phyloP scores from a whole-genome alignment of 1,140 invertebrate species.

The Drosophila nikananu region DNA sequence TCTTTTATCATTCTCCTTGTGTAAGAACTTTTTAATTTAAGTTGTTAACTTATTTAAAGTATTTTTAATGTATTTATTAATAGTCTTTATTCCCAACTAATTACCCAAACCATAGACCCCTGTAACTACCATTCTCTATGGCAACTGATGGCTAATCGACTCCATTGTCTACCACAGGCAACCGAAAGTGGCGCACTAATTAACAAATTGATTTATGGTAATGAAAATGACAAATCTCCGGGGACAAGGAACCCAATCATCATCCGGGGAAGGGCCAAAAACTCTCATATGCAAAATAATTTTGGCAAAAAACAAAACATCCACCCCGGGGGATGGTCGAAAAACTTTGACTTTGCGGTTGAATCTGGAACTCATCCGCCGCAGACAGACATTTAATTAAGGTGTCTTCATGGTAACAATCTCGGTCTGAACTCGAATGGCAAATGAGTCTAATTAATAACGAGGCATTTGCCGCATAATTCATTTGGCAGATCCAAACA shows the following conservation, averaged over 20 bases:
- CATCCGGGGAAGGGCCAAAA: conserved; percentile 32
- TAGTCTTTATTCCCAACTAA: neutral
- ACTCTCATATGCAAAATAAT: conserved; percentile 44
- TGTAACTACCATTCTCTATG: neutral
- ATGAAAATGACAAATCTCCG: conserved; percentile 78
- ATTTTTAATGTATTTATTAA: neutral
- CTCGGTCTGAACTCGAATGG: conserved; percentile 60
- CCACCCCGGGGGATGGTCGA: conserved; percentile 50
- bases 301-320: conserved; percentile 45
- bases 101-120: conserved; percentile 7
- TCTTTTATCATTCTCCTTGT: neutral
- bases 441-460: conserved; percentile 85
- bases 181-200: conserved; percentile 60
- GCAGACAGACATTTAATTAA: conserved; percentile 83
- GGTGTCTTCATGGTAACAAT: conserved; percentile 81
- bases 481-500: conserved; percentile 44
- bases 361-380: conserved; percentile 50
- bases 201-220: conserved; percentile 85
- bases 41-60: neutral
- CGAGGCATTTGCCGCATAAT: conserved; percentile 83
- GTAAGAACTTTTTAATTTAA: neutral
- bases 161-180: conserved; percentile 38
- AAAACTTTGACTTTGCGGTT: conserved; percentile 75
- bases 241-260: conserved; percentile 44
- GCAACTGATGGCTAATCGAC: conserved; percentile 54